A percentile compares a stretch with the other conserved stretches of the same genome.
These are phyloP conservation scores for Mizuhopecten yessoensis DNA, from an alignment of 1,140 invertebrate genomes.

Conservation along the genomic window DNA sequence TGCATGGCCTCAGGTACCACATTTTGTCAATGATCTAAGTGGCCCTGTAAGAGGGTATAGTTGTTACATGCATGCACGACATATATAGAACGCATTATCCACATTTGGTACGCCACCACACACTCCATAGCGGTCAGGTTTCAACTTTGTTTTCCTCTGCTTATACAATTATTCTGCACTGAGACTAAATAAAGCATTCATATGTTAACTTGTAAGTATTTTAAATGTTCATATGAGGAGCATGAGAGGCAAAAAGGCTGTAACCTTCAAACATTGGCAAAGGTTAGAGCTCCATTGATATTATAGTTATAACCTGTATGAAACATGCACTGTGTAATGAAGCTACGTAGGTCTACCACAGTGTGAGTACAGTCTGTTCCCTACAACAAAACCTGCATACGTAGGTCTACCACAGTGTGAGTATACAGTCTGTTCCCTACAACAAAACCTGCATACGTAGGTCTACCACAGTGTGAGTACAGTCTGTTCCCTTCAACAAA, in stretches of 20 bases:
- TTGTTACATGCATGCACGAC: background rate
- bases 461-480: no score
- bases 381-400: no score
- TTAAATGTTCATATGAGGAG: background rate
- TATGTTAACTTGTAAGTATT: background rate
- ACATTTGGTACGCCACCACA: background rate
- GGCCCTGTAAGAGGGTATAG: background rate
- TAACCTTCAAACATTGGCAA: background rate
- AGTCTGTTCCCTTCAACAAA: no score
- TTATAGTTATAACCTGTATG: no score
- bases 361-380: no score
- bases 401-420: no score
- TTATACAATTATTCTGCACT: background rate
- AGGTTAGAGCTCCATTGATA: background rate
- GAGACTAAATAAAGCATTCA: background rate
- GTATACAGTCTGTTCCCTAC: no score
- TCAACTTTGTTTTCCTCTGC: background rate
- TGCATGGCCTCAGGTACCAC: background rate
- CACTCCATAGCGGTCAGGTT: background rate
- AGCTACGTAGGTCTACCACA: no score
- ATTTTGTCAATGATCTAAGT: slow-evolving; percentile 33
- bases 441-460: no score
- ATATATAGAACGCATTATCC: background rate
- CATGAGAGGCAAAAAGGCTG: background rate
- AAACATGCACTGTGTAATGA: no score